Conservation (phyloP, 2,888 invertebrate genomes). For the Hybos culiciformis region DNA sequence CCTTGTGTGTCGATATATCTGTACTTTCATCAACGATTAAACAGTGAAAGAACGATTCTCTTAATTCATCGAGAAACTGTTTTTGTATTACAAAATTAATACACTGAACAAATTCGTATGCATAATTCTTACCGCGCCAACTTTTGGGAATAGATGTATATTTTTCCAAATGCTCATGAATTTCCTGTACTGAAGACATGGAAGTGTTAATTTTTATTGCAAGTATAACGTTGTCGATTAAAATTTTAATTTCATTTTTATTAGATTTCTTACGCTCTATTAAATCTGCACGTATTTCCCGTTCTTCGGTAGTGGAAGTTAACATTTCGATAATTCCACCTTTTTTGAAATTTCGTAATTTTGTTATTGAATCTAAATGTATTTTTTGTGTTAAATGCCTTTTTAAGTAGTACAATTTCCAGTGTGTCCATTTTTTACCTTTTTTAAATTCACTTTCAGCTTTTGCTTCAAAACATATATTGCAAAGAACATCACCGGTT, state of each 20-base stretch:
- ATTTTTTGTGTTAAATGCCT: conserved; percentile 2
- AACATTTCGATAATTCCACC: conserved; percentile 4
- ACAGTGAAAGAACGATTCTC: neutral
- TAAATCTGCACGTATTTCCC: conserved; percentile 1
- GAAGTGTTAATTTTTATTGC: conserved; percentile 7
- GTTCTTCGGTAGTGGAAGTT: conserved; percentile 2
- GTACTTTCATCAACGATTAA: neutral
- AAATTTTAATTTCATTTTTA: conserved; percentile 3
- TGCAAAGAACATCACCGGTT: conserved; percentile 1
- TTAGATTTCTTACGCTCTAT: conserved; percentile 1
- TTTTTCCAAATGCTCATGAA: neutral
- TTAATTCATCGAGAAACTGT: too few species aligned
- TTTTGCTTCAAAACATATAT: conserved; percentile 5
- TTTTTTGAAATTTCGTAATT: conserved; percentile 3
- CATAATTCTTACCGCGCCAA: neutral
- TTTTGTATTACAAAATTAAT: conserved; percentile 7
- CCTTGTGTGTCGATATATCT: neutral
- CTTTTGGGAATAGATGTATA: neutral
- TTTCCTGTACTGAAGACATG: neutral
- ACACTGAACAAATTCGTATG: neutral
- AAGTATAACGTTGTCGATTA: conserved; percentile 4
- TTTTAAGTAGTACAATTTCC: neutral
- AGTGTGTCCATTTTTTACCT: neutral
- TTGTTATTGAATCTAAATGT: conserved; percentile 2
- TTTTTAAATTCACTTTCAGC: conserved; percentile 3